phyloP scores from a whole-genome alignment of 2,113 vertebrate genomes.

The Tragelaphus strepsiceros region DNA sequence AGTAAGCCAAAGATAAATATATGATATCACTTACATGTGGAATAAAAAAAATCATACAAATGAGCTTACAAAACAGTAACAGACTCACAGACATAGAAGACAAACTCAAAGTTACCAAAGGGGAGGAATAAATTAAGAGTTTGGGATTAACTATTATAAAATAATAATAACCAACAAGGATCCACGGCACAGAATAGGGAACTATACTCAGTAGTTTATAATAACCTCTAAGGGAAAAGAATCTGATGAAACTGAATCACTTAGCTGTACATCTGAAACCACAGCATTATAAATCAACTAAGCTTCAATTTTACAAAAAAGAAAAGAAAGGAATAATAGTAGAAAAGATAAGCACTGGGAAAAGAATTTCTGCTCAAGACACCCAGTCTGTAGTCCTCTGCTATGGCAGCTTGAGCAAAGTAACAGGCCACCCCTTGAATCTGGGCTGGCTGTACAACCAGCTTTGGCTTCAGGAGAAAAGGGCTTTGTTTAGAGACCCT shows the following conservation, averaged over 20 bases:
- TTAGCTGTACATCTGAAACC: not conserved
- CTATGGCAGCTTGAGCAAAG: accelerated
- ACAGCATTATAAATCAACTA: not conserved
- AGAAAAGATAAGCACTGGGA: not conserved
- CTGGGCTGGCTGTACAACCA: accelerated
- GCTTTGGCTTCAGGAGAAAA: not conserved
- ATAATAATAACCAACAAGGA: not conserved
- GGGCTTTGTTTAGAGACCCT: not conserved
- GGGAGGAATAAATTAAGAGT: not conserved
- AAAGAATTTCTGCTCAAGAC: not conserved
- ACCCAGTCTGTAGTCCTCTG: not conserved
- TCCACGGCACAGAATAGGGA: not conserved
- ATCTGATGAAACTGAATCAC: not conserved
- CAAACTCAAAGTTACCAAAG: not conserved
- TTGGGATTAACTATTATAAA: not conserved
- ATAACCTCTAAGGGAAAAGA: not conserved
- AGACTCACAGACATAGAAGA: not conserved
- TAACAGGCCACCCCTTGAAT: not conserved
- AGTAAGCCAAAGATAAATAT: not conserved
- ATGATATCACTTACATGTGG: not conserved
- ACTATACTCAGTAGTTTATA: not conserved
- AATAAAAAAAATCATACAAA: not conserved
- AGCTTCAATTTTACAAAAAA: not conserved
- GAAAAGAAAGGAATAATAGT: not conserved
- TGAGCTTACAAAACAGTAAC: not conserved